These are phyloP conservation scores for Pituophis catenifer DNA, from an alignment of 2,113 vertebrate genomes.

Conservation along the genomic window DNA sequence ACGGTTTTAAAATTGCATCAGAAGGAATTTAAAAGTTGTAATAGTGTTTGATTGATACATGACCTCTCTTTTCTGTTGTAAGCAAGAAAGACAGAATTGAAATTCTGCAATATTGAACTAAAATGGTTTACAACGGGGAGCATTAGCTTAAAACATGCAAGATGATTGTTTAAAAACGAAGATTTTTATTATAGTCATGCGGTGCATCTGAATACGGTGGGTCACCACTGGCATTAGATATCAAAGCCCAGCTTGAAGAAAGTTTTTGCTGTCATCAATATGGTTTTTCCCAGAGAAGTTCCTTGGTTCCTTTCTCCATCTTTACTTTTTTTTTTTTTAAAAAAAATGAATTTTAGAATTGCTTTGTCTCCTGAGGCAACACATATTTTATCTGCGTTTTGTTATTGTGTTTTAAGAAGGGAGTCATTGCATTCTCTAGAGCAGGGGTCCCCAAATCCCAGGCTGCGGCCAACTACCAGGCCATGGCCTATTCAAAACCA, in stretches of 20 bases:
- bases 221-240: neutral
- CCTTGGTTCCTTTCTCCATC: neutral
- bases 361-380: neutral
- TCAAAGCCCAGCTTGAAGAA: neutral
- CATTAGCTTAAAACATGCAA: neutral
- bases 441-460: neutral
- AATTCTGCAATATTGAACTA: neutral
- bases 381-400: neutral
- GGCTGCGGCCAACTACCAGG: too few relatives aligned
- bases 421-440: neutral
- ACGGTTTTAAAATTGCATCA: neutral
- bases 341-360: neutral
- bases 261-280: constrained; percentile 4
- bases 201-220: neutral
- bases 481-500: neutral
- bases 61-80: neutral
- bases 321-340: neutral
- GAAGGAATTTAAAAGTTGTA: neutral
- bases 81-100: constrained; percentile 5
- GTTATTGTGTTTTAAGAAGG: neutral
- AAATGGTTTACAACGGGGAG: neutral
- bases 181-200: neutral
- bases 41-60: neutral
- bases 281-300: constrained; percentile 19
- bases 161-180: constrained; percentile 42